Evolutionary conservation across 1,140 invertebrate species (phyloP).

Genomic region (Drosophila pandora): DNA sequence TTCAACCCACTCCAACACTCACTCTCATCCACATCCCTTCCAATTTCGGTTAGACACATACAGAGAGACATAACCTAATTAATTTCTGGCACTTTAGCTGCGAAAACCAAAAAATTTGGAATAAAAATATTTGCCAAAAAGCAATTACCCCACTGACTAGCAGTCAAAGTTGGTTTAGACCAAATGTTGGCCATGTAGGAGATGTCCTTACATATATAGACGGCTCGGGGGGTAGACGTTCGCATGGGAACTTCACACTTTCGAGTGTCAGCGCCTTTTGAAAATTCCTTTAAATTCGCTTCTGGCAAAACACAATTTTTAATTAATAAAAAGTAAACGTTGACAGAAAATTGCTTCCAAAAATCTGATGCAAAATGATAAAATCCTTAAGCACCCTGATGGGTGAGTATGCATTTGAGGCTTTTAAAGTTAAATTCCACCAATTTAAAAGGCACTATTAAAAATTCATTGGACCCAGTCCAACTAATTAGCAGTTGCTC

Average conservation of each 20-base stretch:
- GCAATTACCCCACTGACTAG: slow-evolving; percentile 53
- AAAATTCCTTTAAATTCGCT: slow-evolving; percentile 10
- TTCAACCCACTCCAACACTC: slow-evolving; percentile 18
- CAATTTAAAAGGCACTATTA: slow-evolving; percentile 23
- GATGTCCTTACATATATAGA: slow-evolving; percentile 8
- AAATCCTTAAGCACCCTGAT: slow-evolving; percentile 11
- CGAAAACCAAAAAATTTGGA: slow-evolving; percentile 39
- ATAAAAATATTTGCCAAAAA: slow-evolving; percentile 64
- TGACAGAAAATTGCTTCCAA: slow-evolving; percentile 37
- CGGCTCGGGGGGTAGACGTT: slow-evolving; percentile 1
- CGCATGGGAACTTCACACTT: slow-evolving; percentile 34
- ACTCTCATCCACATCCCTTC: slow-evolving; percentile 5
- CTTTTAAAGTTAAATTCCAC: background rate
- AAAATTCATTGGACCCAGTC: slow-evolving; percentile 35
- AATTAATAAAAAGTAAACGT: slow-evolving; percentile 74
- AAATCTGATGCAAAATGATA: slow-evolving; percentile 1
- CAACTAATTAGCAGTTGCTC: slow-evolving; percentile 51
- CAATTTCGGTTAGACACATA: slow-evolving; percentile 4
- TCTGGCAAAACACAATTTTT: slow-evolving; percentile 42
- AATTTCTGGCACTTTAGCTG: slow-evolving; percentile 54
- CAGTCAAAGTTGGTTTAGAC: slow-evolving; percentile 31
- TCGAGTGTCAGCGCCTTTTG: slow-evolving; percentile 30
- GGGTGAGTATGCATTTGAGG: background rate
- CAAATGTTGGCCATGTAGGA: slow-evolving; percentile 14
- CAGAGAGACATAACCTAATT: slow-evolving; percentile 55